Percentiles rank a stretch among this genome's conserved stretches.
phyloP scores from a whole-genome alignment of 2,888 invertebrate genomes.

The Brenthis hecate region DNA sequence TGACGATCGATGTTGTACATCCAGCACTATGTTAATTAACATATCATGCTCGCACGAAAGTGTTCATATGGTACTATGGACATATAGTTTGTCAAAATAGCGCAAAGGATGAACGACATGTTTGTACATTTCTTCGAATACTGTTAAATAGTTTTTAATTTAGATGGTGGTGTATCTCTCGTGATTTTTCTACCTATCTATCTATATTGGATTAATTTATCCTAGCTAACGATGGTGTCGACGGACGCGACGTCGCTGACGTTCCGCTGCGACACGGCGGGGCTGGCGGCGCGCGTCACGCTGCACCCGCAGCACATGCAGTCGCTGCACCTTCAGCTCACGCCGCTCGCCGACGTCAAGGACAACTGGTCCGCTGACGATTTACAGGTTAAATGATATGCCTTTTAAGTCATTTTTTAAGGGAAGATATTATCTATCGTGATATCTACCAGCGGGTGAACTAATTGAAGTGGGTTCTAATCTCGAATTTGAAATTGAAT shows the following conservation, averaged over 20 bases:
- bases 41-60: too few species aligned
- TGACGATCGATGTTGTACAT: too few species aligned
- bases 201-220: not conserved
- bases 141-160: not conserved
- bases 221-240: constrained; percentile 86
- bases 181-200: not conserved
- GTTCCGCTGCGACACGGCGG: constrained; percentile 92
- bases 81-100: not conserved
- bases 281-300: constrained; percentile 92
- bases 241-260: constrained; percentile 94
- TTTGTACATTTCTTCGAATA: not conserved
- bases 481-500: too few species aligned
- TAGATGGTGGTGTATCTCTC: not conserved
- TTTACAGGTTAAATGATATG: constrained; percentile 82
- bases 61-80: too few species aligned
- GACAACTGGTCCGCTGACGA: constrained; percentile 94
- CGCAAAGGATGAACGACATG: not conserved
- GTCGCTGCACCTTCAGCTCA: constrained; percentile 89
- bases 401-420: not conserved
- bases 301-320: constrained; percentile 95
- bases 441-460: too few species aligned
- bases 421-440: too few species aligned
- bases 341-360: constrained; percentile 90
- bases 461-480: too few species aligned
- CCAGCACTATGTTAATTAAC: too few species aligned